Evolutionary conservation across 1,140 invertebrate species (phyloP).

Genomic region (Drosophila kikkawai): DNA sequence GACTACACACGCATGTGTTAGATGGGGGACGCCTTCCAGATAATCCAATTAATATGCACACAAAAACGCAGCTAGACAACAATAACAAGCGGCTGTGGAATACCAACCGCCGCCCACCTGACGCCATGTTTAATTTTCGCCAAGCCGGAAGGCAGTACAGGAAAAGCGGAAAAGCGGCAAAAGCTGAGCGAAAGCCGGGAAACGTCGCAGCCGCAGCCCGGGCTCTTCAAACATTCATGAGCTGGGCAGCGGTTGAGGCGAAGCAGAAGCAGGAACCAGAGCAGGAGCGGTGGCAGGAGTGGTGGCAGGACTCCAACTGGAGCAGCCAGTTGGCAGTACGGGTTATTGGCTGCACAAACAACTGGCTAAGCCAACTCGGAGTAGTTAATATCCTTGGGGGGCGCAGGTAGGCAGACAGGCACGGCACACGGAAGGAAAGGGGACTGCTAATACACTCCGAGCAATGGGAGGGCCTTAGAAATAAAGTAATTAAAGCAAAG

Average conservation of each 20-base stretch:
- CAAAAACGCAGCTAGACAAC: constrained; percentile 70
- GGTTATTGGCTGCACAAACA: constrained; percentile 51
- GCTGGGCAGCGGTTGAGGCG: constrained; percentile 46
- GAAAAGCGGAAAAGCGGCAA: constrained; percentile 35
- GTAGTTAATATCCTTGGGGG: constrained; percentile 55
- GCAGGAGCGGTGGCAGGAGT: not conserved
- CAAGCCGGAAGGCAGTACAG: constrained; percentile 35
- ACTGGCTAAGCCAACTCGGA: constrained; percentile 50
- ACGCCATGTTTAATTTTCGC: constrained; percentile 53
- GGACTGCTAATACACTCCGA: constrained; percentile 16
- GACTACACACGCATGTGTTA: constrained; percentile 51
- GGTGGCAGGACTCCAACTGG: constrained; percentile 16
- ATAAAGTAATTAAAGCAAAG: not conserved
- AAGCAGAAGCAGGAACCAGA: not conserved
- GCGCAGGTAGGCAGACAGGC: constrained; percentile 20
- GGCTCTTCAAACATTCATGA: constrained; percentile 52
- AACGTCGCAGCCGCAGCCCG: constrained; percentile 41
- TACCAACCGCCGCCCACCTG: constrained; percentile 18
- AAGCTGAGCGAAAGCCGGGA: constrained; percentile 27
- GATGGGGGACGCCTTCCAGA: constrained; percentile 53
- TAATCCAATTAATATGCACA: constrained; percentile 82
- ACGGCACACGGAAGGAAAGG: not conserved
- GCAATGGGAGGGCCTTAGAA: not conserved
- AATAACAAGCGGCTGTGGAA: constrained; percentile 32
- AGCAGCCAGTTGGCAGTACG: constrained; percentile 36